Conservation (phyloP, 2,113 vertebrate genomes). For the Indicator indicator region DNA sequence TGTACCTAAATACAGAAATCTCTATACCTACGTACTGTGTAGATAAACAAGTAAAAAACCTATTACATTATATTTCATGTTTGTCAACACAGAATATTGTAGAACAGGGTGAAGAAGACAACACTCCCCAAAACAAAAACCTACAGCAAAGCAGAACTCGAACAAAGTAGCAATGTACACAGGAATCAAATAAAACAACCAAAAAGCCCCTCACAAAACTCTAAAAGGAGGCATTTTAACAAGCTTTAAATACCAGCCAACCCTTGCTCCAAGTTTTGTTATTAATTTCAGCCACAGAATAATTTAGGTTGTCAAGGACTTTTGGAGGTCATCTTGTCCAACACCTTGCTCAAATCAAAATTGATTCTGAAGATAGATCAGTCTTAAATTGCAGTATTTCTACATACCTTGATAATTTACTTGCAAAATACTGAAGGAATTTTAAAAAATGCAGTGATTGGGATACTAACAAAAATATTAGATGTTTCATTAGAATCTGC, state of each 20-base stretch:
- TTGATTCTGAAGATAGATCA: not conserved
- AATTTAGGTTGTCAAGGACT: not conserved
- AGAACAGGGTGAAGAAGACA: not conserved
- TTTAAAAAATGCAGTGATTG: not conserved
- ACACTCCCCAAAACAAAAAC: not conserved
- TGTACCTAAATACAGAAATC: not conserved
- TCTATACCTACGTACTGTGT: not conserved
- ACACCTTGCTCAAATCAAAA: not conserved
- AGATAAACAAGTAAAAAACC: not conserved
- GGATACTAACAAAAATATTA: constrained; percentile 1
- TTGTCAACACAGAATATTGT: not conserved
- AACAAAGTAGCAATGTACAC: not conserved
- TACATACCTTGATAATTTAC: not conserved
- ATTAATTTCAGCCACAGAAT: not conserved
- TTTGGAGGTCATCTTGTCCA: not conserved
- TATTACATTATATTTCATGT: not conserved
- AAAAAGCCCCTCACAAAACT: not conserved
- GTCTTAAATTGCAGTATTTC: not conserved
- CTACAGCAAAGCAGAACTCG: not conserved
- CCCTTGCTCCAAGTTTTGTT: not conserved
- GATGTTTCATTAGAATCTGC: constrained; percentile 7
- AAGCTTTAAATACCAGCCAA: not conserved
- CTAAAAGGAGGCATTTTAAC: not conserved
- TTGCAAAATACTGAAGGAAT: not conserved
- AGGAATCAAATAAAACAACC: not conserved